A percentile compares a stretch with the other conserved stretches of the same genome.
Evolutionary conservation across 1,140 invertebrate species (phyloP).

Genomic region (Nymphalis io): DNA sequence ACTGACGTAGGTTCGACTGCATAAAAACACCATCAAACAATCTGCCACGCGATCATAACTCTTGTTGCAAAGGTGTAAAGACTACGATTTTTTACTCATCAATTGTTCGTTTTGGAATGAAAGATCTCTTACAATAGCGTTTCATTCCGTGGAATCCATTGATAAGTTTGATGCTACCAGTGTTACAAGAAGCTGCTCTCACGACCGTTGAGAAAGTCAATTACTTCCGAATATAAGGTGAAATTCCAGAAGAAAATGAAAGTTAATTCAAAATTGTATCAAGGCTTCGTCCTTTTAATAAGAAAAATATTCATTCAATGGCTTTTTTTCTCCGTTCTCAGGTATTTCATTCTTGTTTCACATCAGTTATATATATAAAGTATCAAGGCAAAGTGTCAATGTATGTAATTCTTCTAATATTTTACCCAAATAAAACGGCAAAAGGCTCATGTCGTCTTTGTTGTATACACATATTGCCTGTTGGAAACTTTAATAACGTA

Average conservation of each 20-base stretch:
- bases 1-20: constrained; percentile 69
- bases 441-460: neutral
- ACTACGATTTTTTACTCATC: constrained; percentile 46
- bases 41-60: constrained; percentile 41
- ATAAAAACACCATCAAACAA: constrained; percentile 65
- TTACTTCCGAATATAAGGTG: constrained; percentile 55
- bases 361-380: neutral
- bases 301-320: neutral
- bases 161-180: constrained; percentile 78
- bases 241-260: constrained; percentile 49
- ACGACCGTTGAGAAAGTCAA: constrained; percentile 67
- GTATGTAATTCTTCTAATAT: neutral
- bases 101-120: constrained; percentile 67
- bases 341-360: neutral
- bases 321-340: neutral
- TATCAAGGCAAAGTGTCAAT: no score
- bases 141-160: constrained; percentile 79
- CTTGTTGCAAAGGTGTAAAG: constrained; percentile 47
- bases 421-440: neutral
- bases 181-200: constrained; percentile 73
- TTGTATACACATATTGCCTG: neutral
- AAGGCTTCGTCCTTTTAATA: neutral
- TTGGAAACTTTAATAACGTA: constrained; percentile 7
- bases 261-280: constrained; percentile 32
- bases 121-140: constrained; percentile 74